These are phyloP conservation scores for Drosophila equinoxialis DNA, from an alignment of 1,140 invertebrate species.

Conservation along the genomic window DNA sequence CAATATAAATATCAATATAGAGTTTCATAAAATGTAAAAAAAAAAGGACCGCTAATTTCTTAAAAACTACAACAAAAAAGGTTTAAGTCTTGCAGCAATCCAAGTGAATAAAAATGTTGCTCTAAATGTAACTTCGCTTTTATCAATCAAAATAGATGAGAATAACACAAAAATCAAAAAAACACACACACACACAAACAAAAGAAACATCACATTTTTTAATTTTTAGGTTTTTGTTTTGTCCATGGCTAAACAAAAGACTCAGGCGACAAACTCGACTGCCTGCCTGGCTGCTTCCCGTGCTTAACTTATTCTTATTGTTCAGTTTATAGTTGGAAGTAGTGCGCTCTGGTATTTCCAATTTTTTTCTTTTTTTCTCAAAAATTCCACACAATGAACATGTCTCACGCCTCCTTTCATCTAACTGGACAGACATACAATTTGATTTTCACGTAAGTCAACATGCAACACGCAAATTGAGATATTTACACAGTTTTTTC, in stretches of 20 bases:
- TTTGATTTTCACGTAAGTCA: conserved; percentile 54
- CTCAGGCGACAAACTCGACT: conserved; percentile 63
- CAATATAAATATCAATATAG: too few relatives aligned
- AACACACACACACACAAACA: neutral
- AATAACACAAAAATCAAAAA: neutral
- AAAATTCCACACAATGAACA: conserved; percentile 28
- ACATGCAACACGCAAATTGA: conserved; percentile 61
- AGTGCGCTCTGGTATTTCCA: conserved; percentile 19
- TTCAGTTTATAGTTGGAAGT: conserved; percentile 7
- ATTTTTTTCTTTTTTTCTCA: neutral
- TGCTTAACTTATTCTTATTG: conserved; percentile 32
- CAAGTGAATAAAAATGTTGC: too few relatives aligned
- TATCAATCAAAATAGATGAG: neutral
- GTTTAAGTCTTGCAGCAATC: too few relatives aligned
- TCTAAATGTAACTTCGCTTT: too few relatives aligned
- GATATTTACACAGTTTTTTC: conserved; percentile 56
- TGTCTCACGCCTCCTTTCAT: conserved; percentile 38
- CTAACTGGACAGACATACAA: conserved; percentile 20
- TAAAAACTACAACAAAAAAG: too few relatives aligned
- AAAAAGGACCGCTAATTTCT: too few relatives aligned
- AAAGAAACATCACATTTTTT: neutral
- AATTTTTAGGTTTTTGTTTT: neutral
- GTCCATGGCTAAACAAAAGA: conserved; percentile 66
- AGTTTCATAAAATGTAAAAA: too few relatives aligned
- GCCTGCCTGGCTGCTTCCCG: conserved; percentile 12